Evolutionary conservation across 1,140 invertebrate species (phyloP).

Genomic region (Camponotus vicinus): DNA sequence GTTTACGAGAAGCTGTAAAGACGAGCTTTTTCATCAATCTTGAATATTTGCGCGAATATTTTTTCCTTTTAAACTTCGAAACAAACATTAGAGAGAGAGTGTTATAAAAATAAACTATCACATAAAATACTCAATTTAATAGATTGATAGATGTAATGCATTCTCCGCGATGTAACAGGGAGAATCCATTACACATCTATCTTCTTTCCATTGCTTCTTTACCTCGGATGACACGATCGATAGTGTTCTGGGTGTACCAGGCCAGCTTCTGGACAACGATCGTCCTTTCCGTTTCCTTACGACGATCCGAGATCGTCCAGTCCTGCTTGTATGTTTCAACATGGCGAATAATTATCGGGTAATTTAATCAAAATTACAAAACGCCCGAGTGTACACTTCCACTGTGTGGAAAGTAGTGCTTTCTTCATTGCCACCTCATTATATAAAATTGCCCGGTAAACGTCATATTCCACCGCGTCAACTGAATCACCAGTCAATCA

Average conservation of each 20-base stretch:
- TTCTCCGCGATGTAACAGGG: no score
- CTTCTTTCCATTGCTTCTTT: slow-evolving; percentile 52
- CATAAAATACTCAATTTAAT: background rate
- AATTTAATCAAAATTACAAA: slow-evolving; percentile 6
- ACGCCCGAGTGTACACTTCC: background rate
- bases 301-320: slow-evolving; percentile 75
- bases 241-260: slow-evolving; percentile 81
- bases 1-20: background rate
- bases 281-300: slow-evolving; percentile 81
- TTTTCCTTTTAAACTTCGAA: background rate
- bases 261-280: slow-evolving; percentile 84
- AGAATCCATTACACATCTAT: no score
- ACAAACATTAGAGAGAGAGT: background rate
- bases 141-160: background rate
- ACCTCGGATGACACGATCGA: slow-evolving; percentile 83
- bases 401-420: no score
- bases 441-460: background rate
- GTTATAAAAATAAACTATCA: background rate
- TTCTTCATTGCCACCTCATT: background rate
- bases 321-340: slow-evolving; percentile 81
- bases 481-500: background rate
- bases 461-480: background rate
- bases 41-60: background rate
- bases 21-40: background rate
- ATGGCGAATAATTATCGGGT: slow-evolving; percentile 65